Evolutionary conservation across 2,888 invertebrate species (phyloP), one percentile per base, ranked within the genome.

Genomic region (Blastobasis adustella): DNA sequence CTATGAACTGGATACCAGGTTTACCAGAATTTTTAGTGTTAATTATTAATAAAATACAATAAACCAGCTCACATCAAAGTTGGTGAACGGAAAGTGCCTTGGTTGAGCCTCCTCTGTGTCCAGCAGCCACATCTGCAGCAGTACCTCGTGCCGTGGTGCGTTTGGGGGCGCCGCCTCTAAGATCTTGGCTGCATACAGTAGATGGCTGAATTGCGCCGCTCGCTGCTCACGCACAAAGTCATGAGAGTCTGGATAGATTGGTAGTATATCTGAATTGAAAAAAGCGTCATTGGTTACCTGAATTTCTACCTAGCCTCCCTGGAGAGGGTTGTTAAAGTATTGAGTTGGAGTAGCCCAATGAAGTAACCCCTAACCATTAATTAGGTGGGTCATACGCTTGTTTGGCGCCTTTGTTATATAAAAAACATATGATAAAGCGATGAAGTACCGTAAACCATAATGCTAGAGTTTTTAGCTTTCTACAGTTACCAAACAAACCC

Each of bases 71-170:
- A 87, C 87, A 61, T 68, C 70, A 51, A 61, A 79, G 52, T 76
- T 78, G 7, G 79, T 85, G 48, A 85, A 83, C 0, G 75, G 73
- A 50, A 82, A 85, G 2, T 73, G 36, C 0, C 83, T 80, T 7
- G 88, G 81, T 43, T 67, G 70, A 9, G 63, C 58, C 47, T 91
- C 90, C 55, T 94, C 94, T 52, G 91, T 92, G 70, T 96, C 94
- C 40, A 97, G 70, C 23, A 95, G 79, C 93, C 94, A 96, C 94
- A 97, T 95, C 37, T 92, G 91, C 48, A 95, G 82, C 60, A 95
- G 90, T n/a, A 93, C 82, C 66, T 93, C 89, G 53, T 92, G 89
- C 58, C 92, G 91, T 0, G 93, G 90, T 0, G 93, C 92, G 23
- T 89, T 89, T 53, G 90, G 85, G 49, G 93, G 91, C 0, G 93